Conservation (phyloP, 1,140 invertebrate genomes). For the Cyphomyrmex costatus region DNA sequence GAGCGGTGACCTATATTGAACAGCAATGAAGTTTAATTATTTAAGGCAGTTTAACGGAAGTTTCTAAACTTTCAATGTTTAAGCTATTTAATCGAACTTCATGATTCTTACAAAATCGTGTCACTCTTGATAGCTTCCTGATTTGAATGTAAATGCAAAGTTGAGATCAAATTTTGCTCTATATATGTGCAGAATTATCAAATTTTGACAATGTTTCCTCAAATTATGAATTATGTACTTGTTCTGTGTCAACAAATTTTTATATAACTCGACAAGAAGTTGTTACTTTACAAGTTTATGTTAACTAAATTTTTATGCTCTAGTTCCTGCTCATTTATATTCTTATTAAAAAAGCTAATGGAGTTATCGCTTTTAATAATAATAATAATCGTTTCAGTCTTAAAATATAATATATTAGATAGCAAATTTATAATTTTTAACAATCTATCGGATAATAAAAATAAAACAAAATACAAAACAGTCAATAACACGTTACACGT, state of each 20-base stretch:
- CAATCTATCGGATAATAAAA: background rate
- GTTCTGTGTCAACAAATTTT: background rate
- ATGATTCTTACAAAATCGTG: slow-evolving; percentile 39
- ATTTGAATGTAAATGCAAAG: slow-evolving; percentile 39
- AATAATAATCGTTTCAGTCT: background rate
- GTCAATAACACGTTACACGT: background rate
- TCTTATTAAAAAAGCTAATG: background rate
- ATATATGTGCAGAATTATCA: background rate
- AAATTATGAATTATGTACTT: background rate
- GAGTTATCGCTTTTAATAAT: background rate
- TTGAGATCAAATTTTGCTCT: slow-evolving; percentile 28
- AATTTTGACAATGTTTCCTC: slow-evolving; percentile 3
- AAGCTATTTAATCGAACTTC: slow-evolving; percentile 31
- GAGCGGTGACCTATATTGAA: slow-evolving; percentile 32
- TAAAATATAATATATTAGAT: background rate
- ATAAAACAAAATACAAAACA: background rate
- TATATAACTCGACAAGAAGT: background rate
- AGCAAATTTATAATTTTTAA: background rate
- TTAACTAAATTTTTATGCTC: background rate
- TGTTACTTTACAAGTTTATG: background rate
- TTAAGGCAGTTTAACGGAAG: slow-evolving; percentile 39
- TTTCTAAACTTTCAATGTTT: slow-evolving; percentile 27
- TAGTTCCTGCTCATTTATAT: background rate
- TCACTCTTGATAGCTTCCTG: background rate
- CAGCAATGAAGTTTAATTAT: slow-evolving; percentile 33